Evolutionary conservation across 2,113 vertebrate genomes (phyloP), one percentile per base, ranked within the genome.

Genomic region (Trinectes maculatus): DNA sequence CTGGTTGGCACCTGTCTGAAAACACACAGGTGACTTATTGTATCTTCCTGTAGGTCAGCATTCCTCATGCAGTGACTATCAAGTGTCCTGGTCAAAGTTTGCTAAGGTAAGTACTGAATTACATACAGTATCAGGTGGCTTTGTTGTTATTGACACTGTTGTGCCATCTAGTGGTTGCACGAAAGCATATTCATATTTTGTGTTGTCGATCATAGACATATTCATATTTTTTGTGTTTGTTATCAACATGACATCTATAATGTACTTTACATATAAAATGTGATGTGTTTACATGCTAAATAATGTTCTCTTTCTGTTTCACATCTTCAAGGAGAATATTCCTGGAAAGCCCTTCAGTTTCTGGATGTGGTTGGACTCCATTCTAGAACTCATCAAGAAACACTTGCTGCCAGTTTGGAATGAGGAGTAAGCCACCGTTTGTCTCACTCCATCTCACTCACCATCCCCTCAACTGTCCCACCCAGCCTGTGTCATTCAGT

Each of bases 401-500:
- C 95, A 99, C 57, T 87, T 99, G 86, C 94, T 96, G 80, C 94
- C 95, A n/a, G 95, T 99, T 55, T 99, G 97, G 97, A 98, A 96
- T 72, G 96, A 98, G 71, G 96, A 96, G 97, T 99, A 69, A 93
- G 93, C 16, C 15, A 0, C 6, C 8, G 8, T 3, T 5, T 25
- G 19, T 48, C 36, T 49, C 39, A 9, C 8, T 12, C 15, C 24
- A 33, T 21, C 26, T 40, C 13, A 31, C 5, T 5, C n/a, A 10
- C 31, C 12, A 11, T 5, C 8, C 29, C 4, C 33, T 18, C n/a
- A n/a, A n/a, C n/a, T n/a, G n/a, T n/a, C n/a, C n/a, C n/a, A n/a
- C n/a, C n/a, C n/a, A n/a, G n/a, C n/a, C n/a, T n/a, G n/a, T n/a
- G n/a, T n/a, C n/a, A n/a, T n/a, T n/a, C n/a, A n/a, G n/a, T n/a